Conservation (phyloP, 2,888 invertebrate species). For the Scaptomyza flava region DNA sequence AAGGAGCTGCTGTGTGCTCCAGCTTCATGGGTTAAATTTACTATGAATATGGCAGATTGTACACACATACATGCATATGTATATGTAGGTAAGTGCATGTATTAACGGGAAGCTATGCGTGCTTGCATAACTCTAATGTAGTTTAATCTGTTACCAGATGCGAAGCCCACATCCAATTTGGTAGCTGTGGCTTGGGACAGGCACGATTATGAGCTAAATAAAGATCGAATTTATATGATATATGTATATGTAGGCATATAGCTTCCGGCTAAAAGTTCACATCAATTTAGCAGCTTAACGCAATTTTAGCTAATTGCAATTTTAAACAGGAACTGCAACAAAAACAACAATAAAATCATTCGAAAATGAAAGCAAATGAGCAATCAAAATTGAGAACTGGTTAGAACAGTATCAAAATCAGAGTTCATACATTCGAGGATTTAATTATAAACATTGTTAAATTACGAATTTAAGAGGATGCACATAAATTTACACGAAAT, state of each 20-base stretch:
- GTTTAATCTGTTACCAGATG: slow-evolving; percentile 39
- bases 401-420: slow-evolving; percentile 19
- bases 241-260: slow-evolving; percentile 3
- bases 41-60: slow-evolving; percentile 14
- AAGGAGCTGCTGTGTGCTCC: slow-evolving; percentile 46
- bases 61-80: not conserved
- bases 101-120: slow-evolving; percentile 63
- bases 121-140: slow-evolving; percentile 62
- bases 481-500: slow-evolving; percentile 6
- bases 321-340: slow-evolving; percentile 53
- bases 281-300: slow-evolving; percentile 44
- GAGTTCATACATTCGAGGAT: slow-evolving; percentile 40
- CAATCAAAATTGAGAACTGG: slow-evolving; percentile 26
- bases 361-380: slow-evolving; percentile 51
- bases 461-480: slow-evolving; percentile 13
- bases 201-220: slow-evolving; percentile 52
- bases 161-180: slow-evolving; percentile 29
- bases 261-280: slow-evolving; percentile 62
- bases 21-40: slow-evolving; percentile 35
- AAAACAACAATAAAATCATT: not conserved
- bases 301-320: slow-evolving; percentile 62
- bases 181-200: slow-evolving; percentile 35
- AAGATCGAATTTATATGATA: slow-evolving; percentile 23
- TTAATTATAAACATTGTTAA: slow-evolving; percentile 47
- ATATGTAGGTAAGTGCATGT: too few relatives aligned